Base-by-base conservation (phyloP, 2,797 vertebrate genomes). In the Chaetodon trifasciatus region DNA sequence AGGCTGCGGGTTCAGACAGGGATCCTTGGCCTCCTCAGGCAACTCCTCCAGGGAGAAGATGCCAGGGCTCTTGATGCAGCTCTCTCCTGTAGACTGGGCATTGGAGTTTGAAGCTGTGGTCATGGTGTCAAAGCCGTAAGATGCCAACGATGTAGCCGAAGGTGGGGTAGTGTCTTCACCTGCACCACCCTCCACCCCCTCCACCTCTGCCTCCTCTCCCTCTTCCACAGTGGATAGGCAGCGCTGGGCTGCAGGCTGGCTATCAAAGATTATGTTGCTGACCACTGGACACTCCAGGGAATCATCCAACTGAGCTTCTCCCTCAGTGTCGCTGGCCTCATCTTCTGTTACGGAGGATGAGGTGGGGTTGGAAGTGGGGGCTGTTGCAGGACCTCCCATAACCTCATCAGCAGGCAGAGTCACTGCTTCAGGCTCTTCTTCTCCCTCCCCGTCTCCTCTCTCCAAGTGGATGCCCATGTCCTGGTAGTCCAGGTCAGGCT, bases 41-140 rank as follows among this genome's bases (percentile, higher is more conserved):
- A 95, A 91, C 83, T 95, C 95, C 86, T 96, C 96, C 69, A 96
- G 81, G 70, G 95, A 96, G 78, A 96, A 96, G 79, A 96, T 94
- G 3, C 94, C 95, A 1, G 94, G 96, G 76, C 95, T 96, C 85
- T 91, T 95, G 78, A 93, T 79, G 60, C 95, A 96, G 85, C 94
- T 95, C 83, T 96, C 95, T 0, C 94, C 94, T 1, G 93, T 93
- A 56, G 96, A 96, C 28, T 92, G 94, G 60, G 94, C 92, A 7
- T 96, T 95, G 64, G 96, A 96, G 86, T 87, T 95, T 6, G 95
- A 96, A 4, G 93, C 86, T 0, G 92, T 92, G 70, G 93, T 93
- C 44, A 80, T 91, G n/a, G 89, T 91, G 83, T 95, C 95, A 11
- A 95, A 96, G 67, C 92, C 95, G 3, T 94, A 96, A 8, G 95